Evolutionary conservation across 2,888 invertebrate species (phyloP).

Genomic region (Agrochola litura): DNA sequence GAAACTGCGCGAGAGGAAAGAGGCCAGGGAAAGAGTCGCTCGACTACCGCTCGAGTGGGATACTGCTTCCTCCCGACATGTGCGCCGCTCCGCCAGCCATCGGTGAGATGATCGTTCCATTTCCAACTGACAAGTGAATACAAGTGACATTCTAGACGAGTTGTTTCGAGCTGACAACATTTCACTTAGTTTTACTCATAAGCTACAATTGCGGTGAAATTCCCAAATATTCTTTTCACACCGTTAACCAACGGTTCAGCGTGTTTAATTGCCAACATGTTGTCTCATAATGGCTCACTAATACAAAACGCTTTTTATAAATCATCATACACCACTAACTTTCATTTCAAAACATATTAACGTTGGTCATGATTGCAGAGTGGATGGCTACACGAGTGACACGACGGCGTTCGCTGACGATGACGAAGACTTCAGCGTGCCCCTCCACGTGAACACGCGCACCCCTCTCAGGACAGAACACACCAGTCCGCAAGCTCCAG

Average conservation of each 20-base stretch:
- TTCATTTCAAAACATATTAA: slow-evolving; percentile 7
- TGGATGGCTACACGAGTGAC: slow-evolving; percentile 95
- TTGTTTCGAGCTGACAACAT: neutral
- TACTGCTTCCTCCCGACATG: slow-evolving; percentile 84
- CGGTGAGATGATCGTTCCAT: slow-evolving; percentile 76
- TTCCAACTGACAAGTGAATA: too few relatives aligned
- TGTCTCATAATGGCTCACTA: neutral
- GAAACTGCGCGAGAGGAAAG: slow-evolving; percentile 94
- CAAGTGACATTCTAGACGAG: too few relatives aligned
- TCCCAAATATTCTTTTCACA: neutral
- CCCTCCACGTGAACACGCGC: slow-evolving; percentile 93
- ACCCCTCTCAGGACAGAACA: slow-evolving; percentile 83
- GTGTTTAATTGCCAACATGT: neutral
- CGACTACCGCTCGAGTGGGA: slow-evolving; percentile 93
- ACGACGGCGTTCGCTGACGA: slow-evolving; percentile 95
- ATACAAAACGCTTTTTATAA: neutral
- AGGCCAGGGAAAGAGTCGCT: slow-evolving; percentile 93
- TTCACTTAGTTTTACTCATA: too few relatives aligned
- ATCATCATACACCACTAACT: neutral
- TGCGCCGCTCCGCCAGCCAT: slow-evolving; percentile 89
- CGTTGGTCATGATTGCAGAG: slow-evolving; percentile 77
- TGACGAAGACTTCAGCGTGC: slow-evolving; percentile 93
- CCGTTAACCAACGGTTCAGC: too few relatives aligned
- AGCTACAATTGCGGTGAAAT: neutral
- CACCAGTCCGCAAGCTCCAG: slow-evolving; percentile 87